These are phyloP conservation scores for Numenius arquata DNA, from an alignment of 2,113 vertebrate genomes.

Conservation along the genomic window DNA sequence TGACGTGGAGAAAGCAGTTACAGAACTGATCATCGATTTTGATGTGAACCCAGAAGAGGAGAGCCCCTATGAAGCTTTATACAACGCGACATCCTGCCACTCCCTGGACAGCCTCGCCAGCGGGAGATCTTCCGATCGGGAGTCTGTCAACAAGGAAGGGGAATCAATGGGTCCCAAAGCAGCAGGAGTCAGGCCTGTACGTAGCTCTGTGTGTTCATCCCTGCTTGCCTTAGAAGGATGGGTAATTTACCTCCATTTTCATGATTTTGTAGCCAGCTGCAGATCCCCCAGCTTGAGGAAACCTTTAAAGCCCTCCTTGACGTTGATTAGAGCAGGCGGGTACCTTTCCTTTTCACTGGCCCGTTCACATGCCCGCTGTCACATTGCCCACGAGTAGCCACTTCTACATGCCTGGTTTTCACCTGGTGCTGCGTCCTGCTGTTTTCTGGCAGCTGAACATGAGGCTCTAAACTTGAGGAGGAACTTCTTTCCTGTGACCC, in stretches of 20 bases:
- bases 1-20: constrained; percentile 82
- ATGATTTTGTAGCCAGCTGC: background rate
- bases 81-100: constrained; percentile 92
- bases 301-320: background rate
- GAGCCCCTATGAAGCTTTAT: constrained; percentile 91
- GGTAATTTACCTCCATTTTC: background rate
- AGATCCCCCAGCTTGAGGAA: background rate
- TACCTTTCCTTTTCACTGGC: background rate
- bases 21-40: constrained; percentile 81
- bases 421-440: background rate
- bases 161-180: constrained; percentile 67
- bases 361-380: background rate
- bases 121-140: constrained; percentile 89
- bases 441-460: background rate
- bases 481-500: too few species aligned
- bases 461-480: too few species aligned
- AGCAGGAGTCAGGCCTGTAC: constrained; percentile 71
- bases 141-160: constrained; percentile 81
- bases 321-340: background rate
- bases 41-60: constrained; percentile 82
- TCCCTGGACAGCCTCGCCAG: constrained; percentile 93
- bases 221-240: background rate
- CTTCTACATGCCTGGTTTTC: background rate
- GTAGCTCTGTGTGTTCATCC: background rate
- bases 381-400: background rate